Evolutionary conservation across 92 coral and sea anemone genomes (phyloP), one percentile per base, ranked within the genome.

Genomic region (Parazoanthus darwini): DNA sequence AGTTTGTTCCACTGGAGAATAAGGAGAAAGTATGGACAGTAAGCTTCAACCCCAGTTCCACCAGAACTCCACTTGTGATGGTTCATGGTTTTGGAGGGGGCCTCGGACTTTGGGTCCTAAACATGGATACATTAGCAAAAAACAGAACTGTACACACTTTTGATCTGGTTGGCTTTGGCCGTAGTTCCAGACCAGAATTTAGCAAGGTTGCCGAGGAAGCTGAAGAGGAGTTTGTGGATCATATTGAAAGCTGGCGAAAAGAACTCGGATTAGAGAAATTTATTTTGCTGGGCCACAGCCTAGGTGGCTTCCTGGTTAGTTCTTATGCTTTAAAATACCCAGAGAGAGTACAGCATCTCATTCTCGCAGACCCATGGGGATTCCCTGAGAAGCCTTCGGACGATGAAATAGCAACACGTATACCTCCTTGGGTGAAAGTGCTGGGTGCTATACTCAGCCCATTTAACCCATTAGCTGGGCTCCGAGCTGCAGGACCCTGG

Each of bases 71-170:
- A 0, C 89, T 96, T 22, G 95, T 96, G 15, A 91, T 96, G 98
- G 89, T 96, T 25, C 99, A 96, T 89, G 99, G 99, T 56, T 92
- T 96, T 79, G 99, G 99, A 54, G 99, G 96, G 43, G 99, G 99
- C 56, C 89, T 94, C 3, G 99, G 98, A 16, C 91, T 96, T 20
- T 96, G 99, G 99, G 94, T 94, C 43, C 77, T 96, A 82, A 96
- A 93, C 85, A 81, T 96, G 71, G 96, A 96, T 74, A 89, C 92
- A 29, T 91, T 96, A 16, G 94, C 98, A 5, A 93, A 94, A 63
- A 81, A 86, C 38, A 91, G 98, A 80, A 72, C 99, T 29, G 94
- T 96, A 5, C 96, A 95, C 74, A 92, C 98, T 3, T 88, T 96
- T 86, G 99, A 96, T 73, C 86, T 96, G 8, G 79, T 96, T 81